Evolutionary conservation across 1,140 invertebrate genomes (phyloP), one percentile per base, ranked within the genome.

Genomic region (Grapholita molesta): DNA sequence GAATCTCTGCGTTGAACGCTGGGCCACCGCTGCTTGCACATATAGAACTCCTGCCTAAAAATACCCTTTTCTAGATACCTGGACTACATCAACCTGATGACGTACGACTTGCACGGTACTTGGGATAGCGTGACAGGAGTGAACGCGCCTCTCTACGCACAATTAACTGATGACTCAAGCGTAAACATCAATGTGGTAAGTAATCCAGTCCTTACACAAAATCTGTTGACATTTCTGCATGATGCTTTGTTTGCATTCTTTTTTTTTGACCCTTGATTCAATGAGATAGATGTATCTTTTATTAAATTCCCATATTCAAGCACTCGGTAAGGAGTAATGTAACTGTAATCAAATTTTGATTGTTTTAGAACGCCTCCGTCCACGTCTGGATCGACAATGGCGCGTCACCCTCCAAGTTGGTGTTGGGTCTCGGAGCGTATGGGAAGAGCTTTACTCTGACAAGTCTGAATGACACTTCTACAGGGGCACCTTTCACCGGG

Each of bases 371-470:
- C 42, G 70, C 78, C 21, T 73, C 76, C 38, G 71, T 89, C 11
- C 18, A 77, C 42, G 57, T 65, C 11, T 89, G 88, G 88, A 76
- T 88, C 81, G 84, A 68, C 72, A 57, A 78, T 78, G 84, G 92
- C 73, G 82, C 92, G 1, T 89, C 93, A 0, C 67, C 82, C n/a
- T 76, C 86, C 32, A 95, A 95, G 82, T 69, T 94, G n/a, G 82
- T 93, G 8, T 72, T 94, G 35, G 94, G 94, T 15, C 86, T 94
- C 77, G 90, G 89, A 7, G 78, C 92, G 67, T 95, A 94, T 75
- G 94, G 94, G 12, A 87, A 93, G 71, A 91, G 90, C 23, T 94
- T 93, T 75, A 93, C 89, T 5, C 76, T 94, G 8, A 76, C 76
- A 2, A 85, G 86, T 71, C 11, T 82, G 2, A 74, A 71, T 25